Conservation (phyloP, 2,888 invertebrate species). For the Dendrolimus houi region DNA sequence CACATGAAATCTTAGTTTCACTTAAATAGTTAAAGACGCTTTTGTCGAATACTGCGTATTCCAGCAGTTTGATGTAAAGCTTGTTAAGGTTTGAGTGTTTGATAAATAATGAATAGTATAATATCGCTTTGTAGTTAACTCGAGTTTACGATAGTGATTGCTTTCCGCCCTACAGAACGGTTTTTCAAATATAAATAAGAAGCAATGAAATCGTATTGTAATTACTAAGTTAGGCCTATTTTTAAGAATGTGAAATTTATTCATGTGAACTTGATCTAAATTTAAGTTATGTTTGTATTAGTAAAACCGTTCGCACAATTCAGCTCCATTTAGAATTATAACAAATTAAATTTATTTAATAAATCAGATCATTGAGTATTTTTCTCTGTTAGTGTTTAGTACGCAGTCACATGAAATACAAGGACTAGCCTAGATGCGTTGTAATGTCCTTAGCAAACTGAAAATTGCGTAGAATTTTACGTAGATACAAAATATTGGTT, state of each 20-base stretch:
- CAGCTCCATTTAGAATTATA: conserved; percentile 1
- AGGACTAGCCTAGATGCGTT: neutral
- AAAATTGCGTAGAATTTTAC: too few species aligned
- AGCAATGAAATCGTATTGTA: conserved; percentile 15
- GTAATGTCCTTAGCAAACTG: neutral
- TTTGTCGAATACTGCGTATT: too few species aligned
- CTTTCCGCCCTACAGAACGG: conserved; percentile 19
- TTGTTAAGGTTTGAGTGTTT: too few species aligned
- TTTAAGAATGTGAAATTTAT: conserved; percentile 42
- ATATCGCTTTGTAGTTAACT: too few species aligned
- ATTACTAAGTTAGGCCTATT: conserved; percentile 39
- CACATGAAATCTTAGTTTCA: too few species aligned
- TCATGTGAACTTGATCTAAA: conserved; percentile 26
- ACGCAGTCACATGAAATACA: neutral
- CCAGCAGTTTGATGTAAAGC: too few species aligned
- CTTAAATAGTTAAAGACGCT: too few species aligned
- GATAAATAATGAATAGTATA: too few species aligned
- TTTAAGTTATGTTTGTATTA: conserved; percentile 34
- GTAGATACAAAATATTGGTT: too few species aligned
- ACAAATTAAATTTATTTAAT: conserved; percentile 22
- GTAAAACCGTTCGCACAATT: conserved; percentile 34
- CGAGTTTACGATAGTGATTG: neutral
- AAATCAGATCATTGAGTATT: conserved; percentile 13
- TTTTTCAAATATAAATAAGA: conserved; percentile 32
- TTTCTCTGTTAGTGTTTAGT: conserved; percentile 12